Percentiles rank a stretch among this genome's conserved stretches.
phyloP scores from a whole-genome alignment of 2,888 invertebrate species.

The Torymus aiolomorphi region DNA sequence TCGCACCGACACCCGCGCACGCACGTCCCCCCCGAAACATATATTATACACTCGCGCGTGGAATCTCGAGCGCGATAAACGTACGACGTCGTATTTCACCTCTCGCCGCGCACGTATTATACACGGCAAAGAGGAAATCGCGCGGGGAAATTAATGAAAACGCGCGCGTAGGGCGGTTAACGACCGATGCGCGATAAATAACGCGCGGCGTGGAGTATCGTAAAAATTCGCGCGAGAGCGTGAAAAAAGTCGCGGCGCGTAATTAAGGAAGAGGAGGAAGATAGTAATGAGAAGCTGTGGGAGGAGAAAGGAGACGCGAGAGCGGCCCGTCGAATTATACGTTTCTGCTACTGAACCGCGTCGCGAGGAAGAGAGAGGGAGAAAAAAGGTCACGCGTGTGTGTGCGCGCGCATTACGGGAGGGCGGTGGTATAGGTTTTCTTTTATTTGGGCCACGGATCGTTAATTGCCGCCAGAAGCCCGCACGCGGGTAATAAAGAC shows the following conservation, averaged over 20 bases:
- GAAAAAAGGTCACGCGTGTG: background rate
- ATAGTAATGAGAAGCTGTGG: conserved; percentile 41
- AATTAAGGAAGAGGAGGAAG: conserved; percentile 50
- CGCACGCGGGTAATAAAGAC: conserved; percentile 58
- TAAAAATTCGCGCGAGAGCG: conserved; percentile 8
- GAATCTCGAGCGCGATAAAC: conserved; percentile 16
- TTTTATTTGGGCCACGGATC: conserved; percentile 60
- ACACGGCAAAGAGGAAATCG: too few relatives aligned
- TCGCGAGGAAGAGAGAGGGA: conserved; percentile 9
- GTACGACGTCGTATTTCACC: conserved; percentile 18
- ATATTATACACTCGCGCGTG: background rate
- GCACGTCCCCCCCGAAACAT: background rate
- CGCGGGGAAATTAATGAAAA: conserved; percentile 28
- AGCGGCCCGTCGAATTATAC: conserved; percentile 36
- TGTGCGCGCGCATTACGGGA: conserved; percentile 20
- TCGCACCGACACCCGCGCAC: background rate
- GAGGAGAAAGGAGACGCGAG: conserved; percentile 22
- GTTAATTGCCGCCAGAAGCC: conserved; percentile 62
- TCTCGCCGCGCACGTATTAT: too few relatives aligned
- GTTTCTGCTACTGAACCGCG: conserved; percentile 44
- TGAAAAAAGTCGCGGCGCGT: background rate
- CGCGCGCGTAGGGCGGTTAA: background rate
- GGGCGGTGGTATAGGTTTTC: conserved; percentile 44
- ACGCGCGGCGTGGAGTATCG: background rate
- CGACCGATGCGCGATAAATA: conserved; percentile 23